Conservation (phyloP, 2,113 vertebrate species). For the Canis aureus region DNA sequence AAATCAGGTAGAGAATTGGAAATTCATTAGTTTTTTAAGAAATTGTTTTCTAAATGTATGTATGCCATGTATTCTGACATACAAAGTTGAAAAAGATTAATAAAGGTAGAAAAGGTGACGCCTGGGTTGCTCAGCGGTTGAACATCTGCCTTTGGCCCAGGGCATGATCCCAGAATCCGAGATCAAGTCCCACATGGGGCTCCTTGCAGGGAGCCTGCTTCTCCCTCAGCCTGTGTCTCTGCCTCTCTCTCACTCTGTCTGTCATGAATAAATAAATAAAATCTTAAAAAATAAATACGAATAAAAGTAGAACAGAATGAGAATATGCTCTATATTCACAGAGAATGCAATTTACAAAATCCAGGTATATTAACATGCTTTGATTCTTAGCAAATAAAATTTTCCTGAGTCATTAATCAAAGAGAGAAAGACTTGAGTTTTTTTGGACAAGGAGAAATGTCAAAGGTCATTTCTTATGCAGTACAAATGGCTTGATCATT, state of each 20-base stretch:
- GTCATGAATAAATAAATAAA: no score
- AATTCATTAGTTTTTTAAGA: background rate
- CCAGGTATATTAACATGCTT: background rate
- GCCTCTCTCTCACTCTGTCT: no score
- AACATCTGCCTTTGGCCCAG: no score
- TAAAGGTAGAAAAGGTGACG: background rate
- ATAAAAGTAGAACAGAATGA: conserved; percentile 1
- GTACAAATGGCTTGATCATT: background rate
- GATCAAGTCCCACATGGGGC: no score
- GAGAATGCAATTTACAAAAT: conserved; percentile 12
- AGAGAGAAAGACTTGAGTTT: background rate
- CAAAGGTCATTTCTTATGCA: background rate
- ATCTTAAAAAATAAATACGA: background rate
- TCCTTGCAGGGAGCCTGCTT: no score
- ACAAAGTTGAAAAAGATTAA: background rate
- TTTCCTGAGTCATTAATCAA: background rate
- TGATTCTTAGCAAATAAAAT: conserved; percentile 23
- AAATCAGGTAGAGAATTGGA: background rate
- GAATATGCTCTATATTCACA: background rate
- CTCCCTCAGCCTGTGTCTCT: no score
- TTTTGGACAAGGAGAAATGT: background rate
- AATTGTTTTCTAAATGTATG: conserved; percentile 27
- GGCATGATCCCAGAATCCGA: no score
- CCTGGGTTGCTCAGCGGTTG: no score
- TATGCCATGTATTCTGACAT: background rate